Percentiles rank a stretch among this genome's conserved stretches.
Evolutionary conservation across 2,113 vertebrate genomes (phyloP).

Genomic region (Hydropotes inermis): DNA sequence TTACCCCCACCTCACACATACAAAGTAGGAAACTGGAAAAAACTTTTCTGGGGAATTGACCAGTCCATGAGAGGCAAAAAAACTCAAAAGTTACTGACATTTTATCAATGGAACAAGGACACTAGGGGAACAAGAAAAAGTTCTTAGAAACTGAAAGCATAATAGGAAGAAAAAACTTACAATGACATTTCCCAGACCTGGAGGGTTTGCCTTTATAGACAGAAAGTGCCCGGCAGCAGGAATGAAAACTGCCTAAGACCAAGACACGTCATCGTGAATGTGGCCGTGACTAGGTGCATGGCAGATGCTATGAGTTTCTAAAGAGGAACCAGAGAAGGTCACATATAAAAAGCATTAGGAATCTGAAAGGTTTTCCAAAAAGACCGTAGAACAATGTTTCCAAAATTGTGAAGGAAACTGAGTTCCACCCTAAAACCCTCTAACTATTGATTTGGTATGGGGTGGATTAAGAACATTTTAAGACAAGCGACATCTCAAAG

Average conservation of each 20-base stretch:
- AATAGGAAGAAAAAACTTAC: conserved; percentile 19
- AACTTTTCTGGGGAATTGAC: neutral
- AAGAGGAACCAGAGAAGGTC: neutral
- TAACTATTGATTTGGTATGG: neutral
- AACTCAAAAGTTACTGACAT: neutral
- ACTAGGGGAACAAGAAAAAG: neutral
- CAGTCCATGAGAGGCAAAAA: neutral
- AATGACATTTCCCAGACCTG: neutral
- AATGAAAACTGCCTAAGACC: neutral
- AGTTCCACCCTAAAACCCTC: neutral
- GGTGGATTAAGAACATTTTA: neutral
- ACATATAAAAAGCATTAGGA: neutral
- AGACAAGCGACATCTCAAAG: neutral
- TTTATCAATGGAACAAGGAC: neutral
- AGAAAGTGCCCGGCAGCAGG: neutral
- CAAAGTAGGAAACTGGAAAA: neutral
- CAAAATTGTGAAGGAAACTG: neutral
- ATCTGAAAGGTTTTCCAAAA: conserved; percentile 34
- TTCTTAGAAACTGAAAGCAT: neutral
- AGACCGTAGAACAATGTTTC: conserved; percentile 1
- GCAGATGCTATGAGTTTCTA: neutral
- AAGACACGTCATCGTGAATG: neutral
- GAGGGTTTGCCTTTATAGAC: neutral
- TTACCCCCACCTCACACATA: neutral
- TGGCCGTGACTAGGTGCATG: neutral